phyloP scores from a whole-genome alignment of 2,888 invertebrate species.

The Autographa gamma region DNA sequence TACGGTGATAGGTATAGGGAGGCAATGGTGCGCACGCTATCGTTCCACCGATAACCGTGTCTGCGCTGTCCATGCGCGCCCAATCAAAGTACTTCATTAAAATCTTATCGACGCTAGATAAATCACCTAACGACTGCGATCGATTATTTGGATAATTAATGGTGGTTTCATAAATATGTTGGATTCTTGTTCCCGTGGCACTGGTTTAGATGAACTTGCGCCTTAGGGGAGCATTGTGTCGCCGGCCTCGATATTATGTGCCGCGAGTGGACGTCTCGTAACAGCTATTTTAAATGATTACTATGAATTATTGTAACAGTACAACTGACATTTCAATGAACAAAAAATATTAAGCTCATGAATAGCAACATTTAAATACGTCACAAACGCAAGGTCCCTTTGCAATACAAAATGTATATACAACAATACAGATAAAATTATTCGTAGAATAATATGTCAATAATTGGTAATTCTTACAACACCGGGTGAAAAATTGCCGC shows the following conservation, averaged over 20 bases:
- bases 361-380: conserved; percentile 14
- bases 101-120: conserved; percentile 89
- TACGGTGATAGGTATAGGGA: conserved; percentile 85
- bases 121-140: conserved; percentile 88
- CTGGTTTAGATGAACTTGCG: conserved; percentile 69
- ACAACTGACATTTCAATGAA: conserved; percentile 14
- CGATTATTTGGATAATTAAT: conserved; percentile 89
- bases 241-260: conserved; percentile 50
- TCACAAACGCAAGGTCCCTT: not conserved
- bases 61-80: conserved; percentile 82
- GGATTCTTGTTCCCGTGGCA: conserved; percentile 78
- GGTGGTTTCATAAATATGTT: conserved; percentile 84
- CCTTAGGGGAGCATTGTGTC: conserved; percentile 67
- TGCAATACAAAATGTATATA: not conserved
- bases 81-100: conserved; percentile 89
- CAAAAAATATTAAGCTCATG: conserved; percentile 9
- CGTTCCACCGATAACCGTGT: conserved; percentile 80
- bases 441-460: not conserved
- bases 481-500: not conserved
- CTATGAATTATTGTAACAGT: conserved; percentile 31
- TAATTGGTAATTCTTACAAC: not conserved
- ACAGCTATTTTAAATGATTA: conserved; percentile 48
- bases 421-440: no score
- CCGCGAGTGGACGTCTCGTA: conserved; percentile 18
- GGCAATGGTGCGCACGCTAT: conserved; percentile 83